Percentiles rank a stretch among this genome's conserved stretches.
Evolutionary conservation across 2,113 vertebrate species (phyloP).

Genomic region (Amblyornis subalaris): DNA sequence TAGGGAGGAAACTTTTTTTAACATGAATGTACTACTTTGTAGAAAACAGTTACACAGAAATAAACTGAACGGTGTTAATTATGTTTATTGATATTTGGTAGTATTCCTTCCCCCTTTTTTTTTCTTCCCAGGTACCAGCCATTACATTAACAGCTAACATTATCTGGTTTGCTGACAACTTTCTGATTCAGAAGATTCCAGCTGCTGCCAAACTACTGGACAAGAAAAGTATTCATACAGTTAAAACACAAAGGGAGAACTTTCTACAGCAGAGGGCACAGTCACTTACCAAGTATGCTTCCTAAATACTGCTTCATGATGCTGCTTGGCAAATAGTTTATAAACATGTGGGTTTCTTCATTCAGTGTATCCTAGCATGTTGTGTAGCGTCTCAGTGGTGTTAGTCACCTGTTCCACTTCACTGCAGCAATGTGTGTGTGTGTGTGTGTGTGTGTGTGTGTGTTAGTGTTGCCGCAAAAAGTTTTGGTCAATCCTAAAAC

Average conservation of each 20-base stretch:
- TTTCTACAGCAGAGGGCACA: slow-evolving; percentile 91
- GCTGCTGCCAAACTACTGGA: slow-evolving; percentile 92
- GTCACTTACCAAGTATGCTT: slow-evolving; percentile 86
- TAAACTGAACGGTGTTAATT: not conserved
- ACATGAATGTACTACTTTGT: not conserved
- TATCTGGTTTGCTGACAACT: slow-evolving; percentile 94
- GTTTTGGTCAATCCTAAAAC: not conserved
- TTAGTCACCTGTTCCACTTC: not conserved
- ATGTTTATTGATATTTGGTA: not conserved
- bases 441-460: not conserved
- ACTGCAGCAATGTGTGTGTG: not conserved
- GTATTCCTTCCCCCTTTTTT: fast-evolving
- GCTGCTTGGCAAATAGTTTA: not conserved
- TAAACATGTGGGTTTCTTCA: not conserved
- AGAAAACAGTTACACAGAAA: not conserved
- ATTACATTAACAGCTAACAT: slow-evolving; percentile 95
- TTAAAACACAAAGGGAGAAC: slow-evolving; percentile 84
- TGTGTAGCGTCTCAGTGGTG: not conserved
- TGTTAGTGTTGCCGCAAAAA: not conserved
- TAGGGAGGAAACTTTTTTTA: not conserved
- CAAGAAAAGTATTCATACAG: slow-evolving; percentile 86
- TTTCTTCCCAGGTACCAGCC: slow-evolving; percentile 82
- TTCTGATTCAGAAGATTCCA: slow-evolving; percentile 86
- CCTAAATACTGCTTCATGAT: not conserved
- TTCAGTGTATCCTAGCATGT: not conserved